These are phyloP conservation scores for Chaetodon trifascialis DNA, from an alignment of 2,113 vertebrate species.

Conservation along the genomic window DNA sequence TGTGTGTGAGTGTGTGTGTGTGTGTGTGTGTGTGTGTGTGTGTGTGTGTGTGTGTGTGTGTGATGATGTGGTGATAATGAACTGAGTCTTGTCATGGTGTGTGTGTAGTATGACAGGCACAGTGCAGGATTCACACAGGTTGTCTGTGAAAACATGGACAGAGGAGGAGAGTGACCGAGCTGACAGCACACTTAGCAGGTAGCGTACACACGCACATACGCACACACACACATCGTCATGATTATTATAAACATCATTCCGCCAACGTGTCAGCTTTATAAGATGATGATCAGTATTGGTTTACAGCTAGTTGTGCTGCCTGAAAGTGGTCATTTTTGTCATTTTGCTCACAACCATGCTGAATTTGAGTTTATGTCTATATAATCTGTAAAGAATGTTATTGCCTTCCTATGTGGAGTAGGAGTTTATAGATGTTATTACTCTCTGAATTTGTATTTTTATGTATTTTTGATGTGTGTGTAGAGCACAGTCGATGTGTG, in stretches of 20 bases:
- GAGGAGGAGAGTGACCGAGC: slow-evolving; percentile 81
- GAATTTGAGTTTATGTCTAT: too few relatives aligned
- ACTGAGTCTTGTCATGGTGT: not conserved
- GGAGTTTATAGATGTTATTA: not conserved
- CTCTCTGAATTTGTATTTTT: not conserved
- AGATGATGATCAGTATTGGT: too few relatives aligned
- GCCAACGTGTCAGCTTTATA: not conserved
- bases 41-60: slow-evolving; percentile 10
- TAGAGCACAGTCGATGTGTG: slow-evolving; percentile 85
- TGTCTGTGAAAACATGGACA: slow-evolving; percentile 80
- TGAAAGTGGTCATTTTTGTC: not conserved
- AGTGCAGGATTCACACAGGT: slow-evolving; percentile 76
- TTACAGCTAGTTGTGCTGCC: too few relatives aligned
- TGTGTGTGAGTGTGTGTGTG: slow-evolving; percentile 9
- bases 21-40: slow-evolving; percentile 15
- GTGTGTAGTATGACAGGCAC: slow-evolving; percentile 83
- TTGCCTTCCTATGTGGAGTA: not conserved
- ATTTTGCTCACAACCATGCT: not conserved
- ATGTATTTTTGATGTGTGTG: not conserved
- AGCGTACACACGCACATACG: slow-evolving; percentile 10
- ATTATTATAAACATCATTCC: not conserved
- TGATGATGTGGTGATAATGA: not conserved
- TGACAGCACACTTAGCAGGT: slow-evolving; percentile 84
- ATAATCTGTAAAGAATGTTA: not conserved
- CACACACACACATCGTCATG: not conserved